Evolutionary conservation across 37 sponge, comb jelly and placozoan species (phyloP), one percentile per base, ranked within the genome.

Genomic region (Amphimedon queenslandica): DNA sequence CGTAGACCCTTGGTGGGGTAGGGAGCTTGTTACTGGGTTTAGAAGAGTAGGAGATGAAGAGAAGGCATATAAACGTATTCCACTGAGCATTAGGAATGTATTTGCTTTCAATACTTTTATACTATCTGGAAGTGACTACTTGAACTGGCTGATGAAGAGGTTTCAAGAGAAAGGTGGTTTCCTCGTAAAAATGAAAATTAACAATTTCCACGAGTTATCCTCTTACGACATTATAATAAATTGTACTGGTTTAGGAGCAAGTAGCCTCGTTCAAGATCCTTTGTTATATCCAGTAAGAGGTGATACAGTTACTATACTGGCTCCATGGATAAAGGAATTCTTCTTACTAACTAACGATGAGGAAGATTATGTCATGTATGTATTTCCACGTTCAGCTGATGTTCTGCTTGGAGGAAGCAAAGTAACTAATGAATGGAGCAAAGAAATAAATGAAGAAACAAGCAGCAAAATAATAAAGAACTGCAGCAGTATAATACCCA

Each of bases 291-390:
- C 93, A 27, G 75, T 73, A 18, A 47, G 75, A 56, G 93, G 93
- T 0, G 86, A 93, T 67, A 41, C 55, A 30, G 76, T 93, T 31
- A n/a, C 39, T 1, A 81, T 92, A 63, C 32, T 53, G 6, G 89
- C 89, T 3, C 93, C 93, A 40, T 93, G 86, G 88, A 63, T 88
- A 21, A 93, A 77, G 29, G 39, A 79, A n/a, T 82, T 76, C 39
- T 79, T 58, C 18, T 30, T 75, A 28, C 16, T 74, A 2, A 36
- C 28, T 38, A 34, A 34, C 55, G 57, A 53, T 0, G 64, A 10
- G 0, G 27, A 58, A 1, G 57, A 53, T 42, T 27, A 36, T 3
- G 28, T 32, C 25, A 71, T 58, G 0, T 71, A 76, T 37, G 37
- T 91, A 38, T 40, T 79, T 33, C 87, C 91, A 39, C 87, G 83